phyloP scores from a whole-genome alignment of 2,113 vertebrate species.

The Nannobrachium achirus region DNA sequence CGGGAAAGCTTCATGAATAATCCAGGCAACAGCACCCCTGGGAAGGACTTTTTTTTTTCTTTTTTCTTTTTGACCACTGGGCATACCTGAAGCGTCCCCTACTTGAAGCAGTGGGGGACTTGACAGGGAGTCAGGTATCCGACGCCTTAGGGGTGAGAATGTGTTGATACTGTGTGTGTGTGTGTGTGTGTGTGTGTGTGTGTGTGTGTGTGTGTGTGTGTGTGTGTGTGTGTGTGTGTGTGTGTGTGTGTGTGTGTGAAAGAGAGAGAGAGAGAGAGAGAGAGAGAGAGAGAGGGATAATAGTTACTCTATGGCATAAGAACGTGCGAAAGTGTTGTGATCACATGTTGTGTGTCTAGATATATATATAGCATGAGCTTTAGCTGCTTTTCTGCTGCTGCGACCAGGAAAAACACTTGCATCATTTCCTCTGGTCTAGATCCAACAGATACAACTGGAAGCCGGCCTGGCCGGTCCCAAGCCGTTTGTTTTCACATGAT shows the following conservation, averaged over 20 bases:
- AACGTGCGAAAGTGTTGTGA: conserved; percentile 8
- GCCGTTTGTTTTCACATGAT: conserved; percentile 56
- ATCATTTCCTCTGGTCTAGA: conserved; percentile 41
- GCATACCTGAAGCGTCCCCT: too few species aligned
- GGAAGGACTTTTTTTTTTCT: too few species aligned
- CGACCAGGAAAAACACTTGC: conserved; percentile 36
- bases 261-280: neutral
- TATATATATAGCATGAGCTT: conserved; percentile 3
- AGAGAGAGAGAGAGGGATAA: neutral
- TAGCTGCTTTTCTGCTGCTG: conserved; percentile 17
- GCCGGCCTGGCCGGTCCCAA: conserved; percentile 15
- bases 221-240: neutral
- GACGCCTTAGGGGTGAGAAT: too few species aligned
- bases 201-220: conserved; percentile 4
- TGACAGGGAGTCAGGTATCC: too few species aligned
- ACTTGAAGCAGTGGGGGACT: too few species aligned
- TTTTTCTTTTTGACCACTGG: too few species aligned
- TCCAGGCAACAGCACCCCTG: too few species aligned
- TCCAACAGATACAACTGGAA: conserved; percentile 15
- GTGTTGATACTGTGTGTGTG: too few species aligned
- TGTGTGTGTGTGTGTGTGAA: conserved; percentile 29
- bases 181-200: conserved; percentile 10
- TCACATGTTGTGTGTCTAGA: neutral
- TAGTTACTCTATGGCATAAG: neutral
- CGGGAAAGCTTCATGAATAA: too few species aligned